Evolutionary conservation across 92 coral and sea anemone species (phyloP).

Genomic region (Siderastrea siderea): DNA sequence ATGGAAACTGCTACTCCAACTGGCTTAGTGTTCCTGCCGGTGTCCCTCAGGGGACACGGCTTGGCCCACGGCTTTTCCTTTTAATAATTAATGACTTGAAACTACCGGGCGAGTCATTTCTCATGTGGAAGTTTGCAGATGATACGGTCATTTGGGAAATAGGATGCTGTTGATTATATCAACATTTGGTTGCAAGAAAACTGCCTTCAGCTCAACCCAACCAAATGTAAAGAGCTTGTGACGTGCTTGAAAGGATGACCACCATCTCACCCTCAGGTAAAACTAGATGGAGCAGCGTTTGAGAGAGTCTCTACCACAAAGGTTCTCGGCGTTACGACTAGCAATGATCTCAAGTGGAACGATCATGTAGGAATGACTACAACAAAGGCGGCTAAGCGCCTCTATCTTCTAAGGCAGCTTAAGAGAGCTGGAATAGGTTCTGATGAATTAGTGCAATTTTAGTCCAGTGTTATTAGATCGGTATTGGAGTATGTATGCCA

Average conservation of each 20-base stretch:
- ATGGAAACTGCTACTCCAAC: slow-evolving; percentile 26
- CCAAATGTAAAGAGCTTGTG: not conserved
- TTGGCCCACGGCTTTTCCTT: slow-evolving; percentile 24
- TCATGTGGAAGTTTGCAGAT: slow-evolving; percentile 71
- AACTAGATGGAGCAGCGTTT: not conserved
- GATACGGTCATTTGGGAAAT: slow-evolving; percentile 61
- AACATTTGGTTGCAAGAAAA: slow-evolving; percentile 54
- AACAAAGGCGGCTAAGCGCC: too few relatives aligned
- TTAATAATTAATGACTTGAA: slow-evolving; percentile 65
- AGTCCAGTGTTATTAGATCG: not conserved
- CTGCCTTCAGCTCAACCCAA: not conserved
- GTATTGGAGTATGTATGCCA: too few relatives aligned
- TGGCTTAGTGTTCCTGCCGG: slow-evolving; percentile 63
- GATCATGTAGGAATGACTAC: too few relatives aligned
- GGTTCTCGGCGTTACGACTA: not conserved
- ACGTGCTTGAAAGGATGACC: not conserved
- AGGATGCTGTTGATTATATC: slow-evolving; percentile 18
- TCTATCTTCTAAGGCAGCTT: too few relatives aligned
- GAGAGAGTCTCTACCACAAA: not conserved
- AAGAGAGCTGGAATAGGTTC: too few relatives aligned
- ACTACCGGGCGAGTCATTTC: slow-evolving; percentile 16
- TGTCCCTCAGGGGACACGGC: slow-evolving; percentile 66
- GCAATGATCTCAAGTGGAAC: not conserved
- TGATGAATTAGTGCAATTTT: too few relatives aligned
- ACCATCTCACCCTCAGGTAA: not conserved